Evolutionary conservation across 2,888 invertebrate genomes (phyloP).

Genomic region (Pardosa pseudoannulata): DNA sequence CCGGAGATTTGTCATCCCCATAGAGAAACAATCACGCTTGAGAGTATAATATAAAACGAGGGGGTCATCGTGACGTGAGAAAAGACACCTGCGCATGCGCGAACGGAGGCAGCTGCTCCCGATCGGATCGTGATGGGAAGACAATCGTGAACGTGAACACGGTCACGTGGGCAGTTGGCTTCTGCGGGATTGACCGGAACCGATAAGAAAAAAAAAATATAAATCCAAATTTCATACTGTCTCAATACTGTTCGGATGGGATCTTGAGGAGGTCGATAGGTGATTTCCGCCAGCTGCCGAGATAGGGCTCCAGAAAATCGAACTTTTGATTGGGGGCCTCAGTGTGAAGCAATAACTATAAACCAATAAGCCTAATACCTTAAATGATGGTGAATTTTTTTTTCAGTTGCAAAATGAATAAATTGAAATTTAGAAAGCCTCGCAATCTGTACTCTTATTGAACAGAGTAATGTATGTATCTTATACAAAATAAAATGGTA

Average conservation of each 20-base stretch:
- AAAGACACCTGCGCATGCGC: constrained; percentile 66
- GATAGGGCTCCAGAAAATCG: background rate
- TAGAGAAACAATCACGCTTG: constrained; percentile 2
- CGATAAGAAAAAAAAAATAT: background rate
- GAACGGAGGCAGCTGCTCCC: constrained; percentile 55
- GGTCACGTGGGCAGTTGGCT: constrained; percentile 59
- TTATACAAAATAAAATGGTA: too few species aligned
- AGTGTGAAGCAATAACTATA: too few species aligned
- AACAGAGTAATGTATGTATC: too few species aligned
- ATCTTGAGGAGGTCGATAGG: constrained; percentile 21
- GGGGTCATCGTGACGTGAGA: constrained; percentile 28
- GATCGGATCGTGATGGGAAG: constrained; percentile 22
- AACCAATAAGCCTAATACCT: too few species aligned
- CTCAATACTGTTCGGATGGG: background rate
- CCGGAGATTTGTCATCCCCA: constrained; percentile 7
- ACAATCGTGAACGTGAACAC: constrained; percentile 50
- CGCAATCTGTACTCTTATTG: too few species aligned
- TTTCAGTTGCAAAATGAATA: too few species aligned
- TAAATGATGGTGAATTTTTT: too few species aligned
- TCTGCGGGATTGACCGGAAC: constrained; percentile 42
- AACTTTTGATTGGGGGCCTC: too few species aligned
- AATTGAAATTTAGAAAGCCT: too few species aligned
- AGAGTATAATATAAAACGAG: background rate
- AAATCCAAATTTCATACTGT: background rate
- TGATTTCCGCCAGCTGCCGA: constrained; percentile 67